Evolutionary conservation across 1,140 invertebrate genomes (phyloP), one percentile per base, ranked within the genome.

Genomic region (Bombus haemorrhoidalis): DNA sequence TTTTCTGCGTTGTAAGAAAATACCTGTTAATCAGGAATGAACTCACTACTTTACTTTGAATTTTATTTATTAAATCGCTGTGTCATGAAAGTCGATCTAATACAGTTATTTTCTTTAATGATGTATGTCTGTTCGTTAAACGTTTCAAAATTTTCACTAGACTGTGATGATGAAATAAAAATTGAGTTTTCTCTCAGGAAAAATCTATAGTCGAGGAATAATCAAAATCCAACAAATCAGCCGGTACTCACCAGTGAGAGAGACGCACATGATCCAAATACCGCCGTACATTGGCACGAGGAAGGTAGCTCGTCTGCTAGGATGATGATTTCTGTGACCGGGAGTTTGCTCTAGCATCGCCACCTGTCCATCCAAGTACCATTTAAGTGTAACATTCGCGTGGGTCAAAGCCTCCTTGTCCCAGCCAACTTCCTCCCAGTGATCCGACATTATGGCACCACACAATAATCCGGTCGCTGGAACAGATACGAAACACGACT

Each of bases 361-460:
- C 12, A 94, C 95, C 71, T 93, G 92, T 6, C 92, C 94, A 39
- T 95, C 93, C 85, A 95, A 71, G 62, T 93, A 92, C 93, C 94
- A 95, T 82, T 91, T 92, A 78, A 92, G 92, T 28, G 82, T 93
- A 64, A 94, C 91, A 76, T 95, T 95, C 3, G 90, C 88, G 41
- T 90, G 91, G 13, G 91, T 90, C 64, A 97, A 93, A 34, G 95
- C 95, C 8, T 95, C 93, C 64, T 95, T 96, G 92, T 98, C 96
- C 97, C 98, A 98, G 53, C 95, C 96, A 57, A 98, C 96, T 91
- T 97, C 96, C 93, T 98, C 98, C 98, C 98, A 98, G 92, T 98
- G 97, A 91, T 98, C 97, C 39, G 97, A 98, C 96, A 98, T 97
- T 88, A 98, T 97, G 59, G 97, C 97, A 4, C 96, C 96, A 89